Evolutionary conservation across 2,113 vertebrate species (phyloP), one percentile per base, ranked within the genome.

Genomic region (Entosphenus tridentatus): DNA sequence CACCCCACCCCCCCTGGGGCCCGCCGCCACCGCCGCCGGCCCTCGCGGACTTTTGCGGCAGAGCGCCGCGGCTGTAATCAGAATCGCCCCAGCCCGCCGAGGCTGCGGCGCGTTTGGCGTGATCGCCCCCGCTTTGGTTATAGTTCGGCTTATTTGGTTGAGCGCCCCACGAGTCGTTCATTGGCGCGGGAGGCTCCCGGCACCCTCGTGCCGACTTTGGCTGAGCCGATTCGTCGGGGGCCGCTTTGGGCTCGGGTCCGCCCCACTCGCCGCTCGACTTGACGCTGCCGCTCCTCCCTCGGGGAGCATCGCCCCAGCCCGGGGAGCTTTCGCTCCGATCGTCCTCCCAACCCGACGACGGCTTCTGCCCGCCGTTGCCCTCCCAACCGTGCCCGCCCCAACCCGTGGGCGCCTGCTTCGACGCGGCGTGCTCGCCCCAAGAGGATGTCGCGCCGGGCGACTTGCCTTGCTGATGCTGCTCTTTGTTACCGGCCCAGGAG

Each of bases 41-140:
- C 58, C 69, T 57, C 69, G 56, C 69, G 56, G 58, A 12, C 69
- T 39, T 16, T 68, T 55, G 11, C n/a, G 68, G 13, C 56, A 57
- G 16, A 21, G 68, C 11, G 55, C 13, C 12, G 68, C n/a, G 10
- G 39, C 6, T 39, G 39, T 69, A 57, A 12, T 16, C 55, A 2
- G 12, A 57, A 7, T 69, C 68, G 9, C 68, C 55, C 11, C 9
- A 56, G 56, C 56, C 18, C 57, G 58, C 13, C 14, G 59, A 11
- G 69, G 56, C 56, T 57, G 70, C 16, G 71, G 68, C 76, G 69
- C 77, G 69, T 77, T 88, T 95, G 17, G 78, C 77, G 0, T 82
- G 77, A 70, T 93, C 87, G 67, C 83, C 85, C 87, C 88, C 91
- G 55, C 80, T 77, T 73, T 84, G 78, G 76, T 81, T 71, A 78